Base-by-base conservation (phyloP, 2,888 invertebrate species). In the Petrolisthes manimaculis region DNA sequence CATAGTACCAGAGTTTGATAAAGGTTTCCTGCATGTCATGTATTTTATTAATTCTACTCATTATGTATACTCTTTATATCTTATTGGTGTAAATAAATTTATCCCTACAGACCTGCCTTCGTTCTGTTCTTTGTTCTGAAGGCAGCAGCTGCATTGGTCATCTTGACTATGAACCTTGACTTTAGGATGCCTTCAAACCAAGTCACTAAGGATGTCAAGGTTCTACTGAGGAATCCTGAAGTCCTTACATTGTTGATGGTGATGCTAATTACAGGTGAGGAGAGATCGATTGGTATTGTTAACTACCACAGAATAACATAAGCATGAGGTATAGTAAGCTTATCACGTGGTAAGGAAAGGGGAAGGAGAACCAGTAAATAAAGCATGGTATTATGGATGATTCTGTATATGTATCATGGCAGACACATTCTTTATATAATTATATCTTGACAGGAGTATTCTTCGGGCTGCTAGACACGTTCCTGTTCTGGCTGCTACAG, bases 401-500 rank as follows among this genome's bases (percentile, higher is more conserved):
- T 37, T 37, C 37, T 37, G 37, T 37, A 37, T 37, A 37, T 37
- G 37, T 37, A 37, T 37, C 37, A 37, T 37, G 37, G 37, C 37
- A 37, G 37, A 37, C 37, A 37, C 37, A 37, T 37, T 37, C 61
- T 14, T 61, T 61, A 61, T 61, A 14, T 61, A 61, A 14, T 61
- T 61, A 21, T 77, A 9, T 61, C 37, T 54, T 0, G 18, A 14
- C 86, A 90, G 96, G 96, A 61, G 95, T 95, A 37, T 95, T 95
- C n/a, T 96, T 96, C 96, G 96, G 96, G 61, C 96, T 96, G 93
- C 95, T 96, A 91, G 96, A 96, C 93, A 96, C 96, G 91, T 96
- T 96, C 93, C 94, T 96, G 56, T 96, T 96, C 93, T 96, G 96
- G 96, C 93, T 96, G 89, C 94, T 96, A 56, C 96, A 96, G 93